Conservation (phyloP, 2,797 vertebrate genomes). For the Sebastes steindachneri region DNA sequence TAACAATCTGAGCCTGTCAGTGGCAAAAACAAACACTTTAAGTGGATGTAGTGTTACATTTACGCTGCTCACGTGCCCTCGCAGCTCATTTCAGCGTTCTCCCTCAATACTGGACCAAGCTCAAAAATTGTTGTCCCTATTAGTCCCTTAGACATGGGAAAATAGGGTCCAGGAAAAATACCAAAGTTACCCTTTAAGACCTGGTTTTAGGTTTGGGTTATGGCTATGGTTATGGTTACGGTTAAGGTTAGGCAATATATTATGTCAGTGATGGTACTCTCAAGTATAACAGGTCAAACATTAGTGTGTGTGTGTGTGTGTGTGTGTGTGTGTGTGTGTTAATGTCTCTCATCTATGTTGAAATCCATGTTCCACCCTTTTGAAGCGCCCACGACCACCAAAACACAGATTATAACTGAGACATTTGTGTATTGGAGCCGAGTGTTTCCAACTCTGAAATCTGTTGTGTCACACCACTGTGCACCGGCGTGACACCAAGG, state of each 20-base stretch:
- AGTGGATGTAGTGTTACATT: too few species aligned
- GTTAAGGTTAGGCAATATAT: not conserved
- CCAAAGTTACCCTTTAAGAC: not conserved
- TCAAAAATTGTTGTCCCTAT: too few species aligned
- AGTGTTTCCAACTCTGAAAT: not conserved
- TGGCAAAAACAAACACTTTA: too few species aligned
- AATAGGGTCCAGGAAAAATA: too few species aligned
- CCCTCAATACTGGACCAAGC: too few species aligned
- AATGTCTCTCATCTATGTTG: not conserved
- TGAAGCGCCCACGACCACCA: not conserved
- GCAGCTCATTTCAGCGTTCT: too few species aligned
- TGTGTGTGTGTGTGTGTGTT: not conserved
- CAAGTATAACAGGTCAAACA: not conserved
- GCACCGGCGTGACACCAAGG: not conserved
- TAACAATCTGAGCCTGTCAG: too few species aligned
- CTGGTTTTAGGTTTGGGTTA: not conserved
- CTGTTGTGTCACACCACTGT: slow-evolving; percentile 3
- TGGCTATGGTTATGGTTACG: not conserved
- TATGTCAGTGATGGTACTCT: not conserved
- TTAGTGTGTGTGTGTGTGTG: too few species aligned
- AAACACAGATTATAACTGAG: not conserved
- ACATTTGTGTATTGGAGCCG: not conserved
- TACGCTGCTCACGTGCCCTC: too few species aligned
- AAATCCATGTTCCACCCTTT: not conserved
- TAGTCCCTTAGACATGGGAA: too few species aligned